Evolutionary conservation across 2,888 invertebrate genomes (phyloP), one percentile per base, ranked within the genome.

Genomic region (Phoenoteleia sp.): DNA sequence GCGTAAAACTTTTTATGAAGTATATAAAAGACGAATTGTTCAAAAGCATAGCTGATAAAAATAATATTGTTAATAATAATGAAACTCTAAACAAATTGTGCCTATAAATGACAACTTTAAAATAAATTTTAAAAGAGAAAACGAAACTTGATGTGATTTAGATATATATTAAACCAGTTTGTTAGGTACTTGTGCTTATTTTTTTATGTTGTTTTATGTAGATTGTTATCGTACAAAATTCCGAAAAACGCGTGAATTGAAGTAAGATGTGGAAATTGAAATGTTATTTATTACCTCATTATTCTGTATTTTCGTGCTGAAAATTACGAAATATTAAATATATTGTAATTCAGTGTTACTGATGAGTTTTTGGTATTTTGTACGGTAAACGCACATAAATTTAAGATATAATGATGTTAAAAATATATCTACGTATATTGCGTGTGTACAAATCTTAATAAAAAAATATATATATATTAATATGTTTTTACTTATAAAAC

Each of bases 1-100:
- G 33, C 45, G 42, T 67, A 39, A 74, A 64, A 39, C 15, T 69
- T 74, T 81, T 47, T 74, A 62, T 60, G 47, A 69, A 54, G 45
- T 79, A 69, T 36, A 66, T 72, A 29, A 75, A 62, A 75, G 39
- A 81, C 81, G 81, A 81, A 81, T 81, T 81, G 56, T 81, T 75
- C 74, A 75, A 81, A 81, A 81, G 81, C 81, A 81, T 81, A 81
- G 81, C 81, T 81, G 75, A 62, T 75, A 75, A 81, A 62, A 69
- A 49, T 25, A 47, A 75, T 25, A 45, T 75, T 81, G 42, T 62
- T 67, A 76, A 81, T 49, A 76, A 81, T 71, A 71, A 81, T 52
- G 27, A 76, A 81, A 33, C 52, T 75, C 75, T 81, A 81, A 81
- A 81, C 58, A 52, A 76, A 81, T 47, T 33, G 81, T 81, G 81